Evolutionary conservation across 2,888 invertebrate genomes (phyloP).

Genomic region (Drosophila meridiana): DNA sequence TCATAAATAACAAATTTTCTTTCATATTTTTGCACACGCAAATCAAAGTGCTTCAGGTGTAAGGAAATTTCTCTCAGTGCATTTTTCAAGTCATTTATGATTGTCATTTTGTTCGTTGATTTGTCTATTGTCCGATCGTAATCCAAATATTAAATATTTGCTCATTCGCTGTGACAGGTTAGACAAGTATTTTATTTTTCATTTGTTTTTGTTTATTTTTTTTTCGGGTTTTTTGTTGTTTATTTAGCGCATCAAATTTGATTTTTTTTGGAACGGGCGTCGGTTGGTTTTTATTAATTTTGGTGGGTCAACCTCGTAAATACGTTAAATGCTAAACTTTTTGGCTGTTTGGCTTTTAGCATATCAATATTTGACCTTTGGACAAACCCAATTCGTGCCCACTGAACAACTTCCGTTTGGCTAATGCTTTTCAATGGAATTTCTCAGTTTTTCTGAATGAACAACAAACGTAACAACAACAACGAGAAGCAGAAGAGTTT

Average conservation of each 20-base stretch:
- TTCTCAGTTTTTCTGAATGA: conserved; percentile 37
- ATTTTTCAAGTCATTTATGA: conserved; percentile 20
- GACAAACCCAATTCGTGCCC: neutral
- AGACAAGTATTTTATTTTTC: conserved; percentile 52
- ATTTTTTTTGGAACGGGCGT: conserved; percentile 23
- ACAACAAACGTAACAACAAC: neutral
- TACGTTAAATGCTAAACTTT: neutral
- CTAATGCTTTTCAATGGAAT: conserved; percentile 53
- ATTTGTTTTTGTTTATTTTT: conserved; percentile 24
- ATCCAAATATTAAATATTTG: conserved; percentile 51
- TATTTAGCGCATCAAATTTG: conserved; percentile 41
- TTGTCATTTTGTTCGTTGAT: conserved; percentile 41
- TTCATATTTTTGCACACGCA: no score
- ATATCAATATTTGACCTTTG: conserved; percentile 41
- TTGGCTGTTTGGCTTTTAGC: neutral
- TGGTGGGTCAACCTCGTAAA: conserved; percentile 37
- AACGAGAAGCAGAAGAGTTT: neutral
- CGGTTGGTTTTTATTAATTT: conserved; percentile 8
- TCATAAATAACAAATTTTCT: no score
- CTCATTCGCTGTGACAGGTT: conserved; percentile 58
- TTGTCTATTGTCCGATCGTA: conserved; percentile 50
- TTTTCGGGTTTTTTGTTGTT: conserved; percentile 11
- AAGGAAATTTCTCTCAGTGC: conserved; percentile 32
- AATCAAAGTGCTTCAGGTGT: no score
- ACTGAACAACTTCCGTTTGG: conserved; percentile 57